Evolutionary conservation across 2,888 invertebrate genomes (phyloP).

Genomic region (Silvanus unidentatus): DNA sequence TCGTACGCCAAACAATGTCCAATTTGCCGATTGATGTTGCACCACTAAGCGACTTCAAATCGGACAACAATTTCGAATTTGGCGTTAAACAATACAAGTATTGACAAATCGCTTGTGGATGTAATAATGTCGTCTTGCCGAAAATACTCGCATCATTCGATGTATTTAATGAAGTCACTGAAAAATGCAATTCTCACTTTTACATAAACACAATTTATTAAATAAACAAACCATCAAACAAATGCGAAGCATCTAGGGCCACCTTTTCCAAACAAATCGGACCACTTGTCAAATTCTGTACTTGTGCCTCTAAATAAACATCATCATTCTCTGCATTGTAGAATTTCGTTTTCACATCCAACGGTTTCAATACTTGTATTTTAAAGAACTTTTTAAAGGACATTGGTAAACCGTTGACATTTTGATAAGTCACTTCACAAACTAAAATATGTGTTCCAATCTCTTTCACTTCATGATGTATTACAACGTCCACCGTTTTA

Average conservation of each 20-base stretch:
- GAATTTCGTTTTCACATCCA: slow-evolving; percentile 98
- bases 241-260: slow-evolving; percentile 82
- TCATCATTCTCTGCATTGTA: slow-evolving; percentile 87
- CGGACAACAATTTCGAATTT: slow-evolving; percentile 65
- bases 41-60: slow-evolving; percentile 71
- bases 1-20: slow-evolving; percentile 97
- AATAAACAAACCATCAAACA: slow-evolving; percentile 62
- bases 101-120: slow-evolving; percentile 87
- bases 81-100: slow-evolving; percentile 91
- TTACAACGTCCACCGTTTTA: slow-evolving; percentile 88
- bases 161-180: slow-evolving; percentile 68
- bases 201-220: neutral
- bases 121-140: slow-evolving; percentile 73
- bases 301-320: slow-evolving; percentile 66
- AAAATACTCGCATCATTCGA: slow-evolving; percentile 66
- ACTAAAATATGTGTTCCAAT: slow-evolving; percentile 95
- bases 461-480: slow-evolving; percentile 99
- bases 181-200: neutral
- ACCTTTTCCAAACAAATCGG: slow-evolving; percentile 94
- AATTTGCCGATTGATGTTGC: slow-evolving; percentile 91
- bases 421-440: slow-evolving; percentile 90
- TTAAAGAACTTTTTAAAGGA: slow-evolving; percentile 96
- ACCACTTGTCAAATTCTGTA: slow-evolving; percentile 88
- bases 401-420: slow-evolving; percentile 66
- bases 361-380: slow-evolving; percentile 94